phyloP scores from a whole-genome alignment of 2,888 invertebrate species.

The Drosophila fulvimacula region DNA sequence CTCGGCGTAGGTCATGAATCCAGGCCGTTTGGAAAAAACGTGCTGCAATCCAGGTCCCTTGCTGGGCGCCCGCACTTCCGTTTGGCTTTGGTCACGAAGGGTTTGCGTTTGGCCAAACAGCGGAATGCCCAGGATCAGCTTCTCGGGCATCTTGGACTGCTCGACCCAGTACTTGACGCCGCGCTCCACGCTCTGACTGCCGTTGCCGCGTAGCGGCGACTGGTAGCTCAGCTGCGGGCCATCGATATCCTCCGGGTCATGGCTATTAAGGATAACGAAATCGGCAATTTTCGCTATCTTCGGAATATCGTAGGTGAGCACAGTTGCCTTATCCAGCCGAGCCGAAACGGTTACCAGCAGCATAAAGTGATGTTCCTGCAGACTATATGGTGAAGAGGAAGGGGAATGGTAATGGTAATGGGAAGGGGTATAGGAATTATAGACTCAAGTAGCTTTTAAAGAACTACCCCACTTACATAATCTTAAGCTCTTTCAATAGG shows the following conservation, averaged over 20 bases:
- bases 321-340: slow-evolving; percentile 29
- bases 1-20: slow-evolving; percentile 56
- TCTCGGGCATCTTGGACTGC: slow-evolving; percentile 26
- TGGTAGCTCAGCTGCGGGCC: slow-evolving; percentile 31
- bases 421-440: background rate
- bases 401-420: too few relatives aligned
- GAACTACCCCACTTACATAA: slow-evolving; percentile 27
- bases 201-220: slow-evolving; percentile 55
- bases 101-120: slow-evolving; percentile 87
- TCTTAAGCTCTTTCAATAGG: slow-evolving; percentile 43
- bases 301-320: slow-evolving; percentile 61
- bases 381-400: slow-evolving; percentile 43
- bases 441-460: fast-evolving
- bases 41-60: slow-evolving; percentile 45
- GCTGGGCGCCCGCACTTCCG: slow-evolving; percentile 33
- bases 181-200: slow-evolving; percentile 17
- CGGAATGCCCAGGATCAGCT: slow-evolving; percentile 58
- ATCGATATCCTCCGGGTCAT: slow-evolving; percentile 41
- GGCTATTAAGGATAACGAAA: slow-evolving; percentile 61
- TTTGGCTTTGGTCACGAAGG: slow-evolving; percentile 86
- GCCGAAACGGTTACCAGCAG: slow-evolving; percentile 87
- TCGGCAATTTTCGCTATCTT: slow-evolving; percentile 53
- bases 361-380: slow-evolving; percentile 85
- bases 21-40: slow-evolving; percentile 19
- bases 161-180: slow-evolving; percentile 44